Percentiles rank a stretch among this genome's conserved stretches.
phyloP scores from a whole-genome alignment of 2,888 invertebrate genomes.

The Spilosoma lubricipeda region DNA sequence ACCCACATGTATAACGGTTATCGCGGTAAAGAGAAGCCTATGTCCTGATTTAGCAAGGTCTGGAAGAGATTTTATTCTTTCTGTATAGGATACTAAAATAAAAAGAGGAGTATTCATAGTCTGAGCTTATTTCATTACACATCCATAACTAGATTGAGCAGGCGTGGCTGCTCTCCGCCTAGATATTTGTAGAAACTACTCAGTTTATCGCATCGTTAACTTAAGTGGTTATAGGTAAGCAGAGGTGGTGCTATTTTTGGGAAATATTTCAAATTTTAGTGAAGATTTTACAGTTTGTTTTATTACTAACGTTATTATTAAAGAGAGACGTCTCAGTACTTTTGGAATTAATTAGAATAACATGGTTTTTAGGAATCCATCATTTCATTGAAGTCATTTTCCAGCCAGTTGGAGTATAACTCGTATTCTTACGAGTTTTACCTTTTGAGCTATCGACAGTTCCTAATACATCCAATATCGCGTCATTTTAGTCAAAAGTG shows the following conservation, averaged over 20 bases:
- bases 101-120: not conserved
- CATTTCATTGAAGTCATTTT: no score
- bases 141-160: conserved; percentile 9
- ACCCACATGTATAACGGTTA: no score
- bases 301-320: not conserved
- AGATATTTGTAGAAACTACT: conserved; percentile 13
- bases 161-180: not conserved
- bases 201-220: conserved; percentile 17
- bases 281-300: not conserved
- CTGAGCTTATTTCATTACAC: conserved; percentile 3
- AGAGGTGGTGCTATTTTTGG: conserved; percentile 1
- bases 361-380: not conserved
- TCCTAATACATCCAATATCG: not conserved
- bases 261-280: not conserved
- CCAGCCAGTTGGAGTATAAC: not conserved
- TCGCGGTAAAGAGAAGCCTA: no score
- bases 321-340: not conserved
- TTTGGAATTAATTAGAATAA: not conserved
- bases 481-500: no score
- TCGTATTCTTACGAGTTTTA: not conserved
- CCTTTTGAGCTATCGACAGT: not conserved
- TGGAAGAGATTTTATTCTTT: not conserved
- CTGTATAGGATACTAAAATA: not conserved
- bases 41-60: not conserved
- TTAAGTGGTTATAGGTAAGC: conserved; percentile 1